Evolutionary conservation across 30 jellyfish, hydroid and myxozoan genomes (phyloP), one percentile per base, ranked within the genome.

Genomic region (Pelagia noctiluca): DNA sequence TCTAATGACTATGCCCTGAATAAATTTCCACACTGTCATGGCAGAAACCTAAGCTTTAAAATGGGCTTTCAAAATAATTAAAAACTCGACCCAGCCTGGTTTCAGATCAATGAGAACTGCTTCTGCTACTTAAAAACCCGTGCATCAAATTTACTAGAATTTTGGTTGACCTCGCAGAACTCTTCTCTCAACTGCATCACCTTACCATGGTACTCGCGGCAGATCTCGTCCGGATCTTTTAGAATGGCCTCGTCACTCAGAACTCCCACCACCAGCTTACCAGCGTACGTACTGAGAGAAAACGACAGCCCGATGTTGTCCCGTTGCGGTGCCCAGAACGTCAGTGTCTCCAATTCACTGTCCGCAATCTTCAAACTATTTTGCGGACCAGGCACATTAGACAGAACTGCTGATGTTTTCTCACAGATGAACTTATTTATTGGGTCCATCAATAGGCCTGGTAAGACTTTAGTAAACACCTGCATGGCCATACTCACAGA

Each of bases 291-390:
- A 5, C 81, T 83, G 35, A 91, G 62, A 22, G 98, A 91, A 34
- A 91, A 65, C 2, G 96, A 86, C 66, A 91, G 31, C 63, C 94
- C 98, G 13, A 74, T 88, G 85, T 78, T 85, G 83, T 80, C 94
- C 7, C 91, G 50, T 52, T 63, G 98, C 48, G 98, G 98, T 65
- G 98, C 96, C 98, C 98, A 91, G 75, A 91, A 91, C 0, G 87
- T 78, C 50, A 91, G 31, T 25, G 73, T 18, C n/a, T 57, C 85
- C 70, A 91, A 19, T 24, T 60, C 81, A 48, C 83, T 94, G 42
- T 63, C 96, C 25, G 87, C 74, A 29, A 91, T 60, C 21, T 70
- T 76, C 33, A 91, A 47, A 3, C 72, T 53, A 49, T 73, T 61
- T 72, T 91, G 96, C 72, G 98, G 96, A 52, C 96, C 98, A 53